Evolutionary conservation across 2,888 invertebrate genomes (phyloP).

Genomic region (Pyrocoelia pectoralis): DNA sequence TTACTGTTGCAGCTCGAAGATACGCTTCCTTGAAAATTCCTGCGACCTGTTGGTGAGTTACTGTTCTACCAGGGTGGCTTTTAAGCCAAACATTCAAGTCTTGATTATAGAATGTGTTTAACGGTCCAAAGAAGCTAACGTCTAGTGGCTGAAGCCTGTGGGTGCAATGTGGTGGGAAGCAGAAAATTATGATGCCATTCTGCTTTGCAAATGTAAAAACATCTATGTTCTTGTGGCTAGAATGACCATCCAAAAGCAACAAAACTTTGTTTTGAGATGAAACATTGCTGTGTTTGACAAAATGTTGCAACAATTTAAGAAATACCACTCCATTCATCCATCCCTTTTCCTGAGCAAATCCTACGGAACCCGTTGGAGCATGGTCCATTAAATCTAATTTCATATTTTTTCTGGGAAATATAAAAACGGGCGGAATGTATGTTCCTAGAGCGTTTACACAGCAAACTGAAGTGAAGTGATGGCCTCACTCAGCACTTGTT

Average conservation of each 20-base stretch:
- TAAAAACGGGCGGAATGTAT: background rate
- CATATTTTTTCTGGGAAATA: too few species aligned
- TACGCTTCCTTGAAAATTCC: slow-evolving; percentile 46
- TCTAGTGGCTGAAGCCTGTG: slow-evolving; percentile 47
- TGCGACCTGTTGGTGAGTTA: slow-evolving; percentile 47
- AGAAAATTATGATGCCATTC: slow-evolving; percentile 49
- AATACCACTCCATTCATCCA: too few species aligned
- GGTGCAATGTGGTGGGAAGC: slow-evolving; percentile 48
- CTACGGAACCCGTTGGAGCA: background rate
- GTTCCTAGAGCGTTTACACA: slow-evolving; percentile 10
- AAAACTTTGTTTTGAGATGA: too few species aligned
- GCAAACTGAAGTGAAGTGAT: slow-evolving; percentile 4
- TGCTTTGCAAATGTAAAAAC: slow-evolving; percentile 34
- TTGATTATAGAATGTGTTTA: slow-evolving; percentile 48
- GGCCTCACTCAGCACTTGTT: background rate
- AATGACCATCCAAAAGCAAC: slow-evolving; percentile 36
- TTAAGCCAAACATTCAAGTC: slow-evolving; percentile 44
- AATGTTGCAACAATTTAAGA: too few species aligned
- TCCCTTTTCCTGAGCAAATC: too few species aligned
- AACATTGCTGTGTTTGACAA: too few species aligned
- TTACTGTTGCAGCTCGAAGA: slow-evolving; percentile 41
- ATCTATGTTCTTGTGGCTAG: slow-evolving; percentile 27
- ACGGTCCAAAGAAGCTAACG: slow-evolving; percentile 46
- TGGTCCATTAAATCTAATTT: slow-evolving; percentile 3
- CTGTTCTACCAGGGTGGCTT: slow-evolving; percentile 45